These are phyloP conservation scores for Pungitius pungitius DNA, from an alignment of 2,113 vertebrate genomes.

Conservation along the genomic window DNA sequence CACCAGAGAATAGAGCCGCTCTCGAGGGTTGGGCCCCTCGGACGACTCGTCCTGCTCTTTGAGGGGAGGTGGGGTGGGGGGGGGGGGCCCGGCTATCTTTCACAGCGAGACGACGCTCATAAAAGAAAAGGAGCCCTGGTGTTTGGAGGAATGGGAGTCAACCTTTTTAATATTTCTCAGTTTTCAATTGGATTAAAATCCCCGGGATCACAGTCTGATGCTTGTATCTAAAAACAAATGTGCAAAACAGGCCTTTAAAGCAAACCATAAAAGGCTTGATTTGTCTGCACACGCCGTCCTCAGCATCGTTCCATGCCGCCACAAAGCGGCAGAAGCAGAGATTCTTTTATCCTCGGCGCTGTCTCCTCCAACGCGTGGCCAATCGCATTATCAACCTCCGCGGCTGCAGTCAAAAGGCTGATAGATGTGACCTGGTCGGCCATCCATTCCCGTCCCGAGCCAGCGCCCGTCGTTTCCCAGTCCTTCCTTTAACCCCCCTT, in stretches of 20 bases:
- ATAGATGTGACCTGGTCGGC: conserved; percentile 72
- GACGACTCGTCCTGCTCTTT: conserved; percentile 22
- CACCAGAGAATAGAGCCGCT: conserved; percentile 68
- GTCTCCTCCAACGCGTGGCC: conserved; percentile 74
- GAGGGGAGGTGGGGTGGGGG: too few species aligned
- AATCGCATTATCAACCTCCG: conserved; percentile 78
- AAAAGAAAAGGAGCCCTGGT: background rate
- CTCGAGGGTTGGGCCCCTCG: conserved; percentile 35
- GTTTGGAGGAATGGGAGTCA: background rate
- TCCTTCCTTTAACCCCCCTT: conserved; percentile 75
- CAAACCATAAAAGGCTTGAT: conserved; percentile 34
- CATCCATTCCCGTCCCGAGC: conserved; percentile 59
- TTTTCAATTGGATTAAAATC: background rate
- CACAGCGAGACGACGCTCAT: background rate
- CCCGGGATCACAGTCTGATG: background rate
- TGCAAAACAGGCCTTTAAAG: conserved; percentile 24
- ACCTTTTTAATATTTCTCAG: background rate
- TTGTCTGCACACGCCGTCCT: conserved; percentile 40
- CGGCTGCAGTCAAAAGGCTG: conserved; percentile 73
- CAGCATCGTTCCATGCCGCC: conserved; percentile 61
- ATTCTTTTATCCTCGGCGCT: conserved; percentile 62
- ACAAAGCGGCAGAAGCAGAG: conserved; percentile 45
- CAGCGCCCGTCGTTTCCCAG: conserved; percentile 60
- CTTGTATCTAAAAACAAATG: conserved; percentile 17
- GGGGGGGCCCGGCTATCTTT: conserved; percentile 24